Base-by-base conservation (phyloP, 2,888 invertebrate genomes). In the Camponotus fellah region DNA sequence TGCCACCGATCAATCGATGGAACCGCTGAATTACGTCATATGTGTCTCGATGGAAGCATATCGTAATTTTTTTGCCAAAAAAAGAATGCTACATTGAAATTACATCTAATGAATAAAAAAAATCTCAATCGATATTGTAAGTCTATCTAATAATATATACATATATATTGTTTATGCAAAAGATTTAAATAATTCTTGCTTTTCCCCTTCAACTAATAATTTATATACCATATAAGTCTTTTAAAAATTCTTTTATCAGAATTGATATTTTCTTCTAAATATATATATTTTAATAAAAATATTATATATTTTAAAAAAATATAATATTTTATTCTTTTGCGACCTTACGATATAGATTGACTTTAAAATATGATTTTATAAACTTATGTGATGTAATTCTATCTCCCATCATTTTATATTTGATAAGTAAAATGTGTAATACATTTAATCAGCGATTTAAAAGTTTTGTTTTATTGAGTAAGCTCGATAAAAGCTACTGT, bases 361-460 rank as follows among this genome's bases (percentile, higher is more conserved):
- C 10, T 76, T 76, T 26, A 3, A 49, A 64, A 12, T 74, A 17
- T 34, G 43, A 17, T 65, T 64, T 32, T 2, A 60, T 60, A 60
- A 26, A 26, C 26, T 26, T 6, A 53, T 46, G 14, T 14, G 43
- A 46, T 12, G 14, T 46, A 46, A 46, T 53, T n/a, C 14, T 32
- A 49, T 34, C 5, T 74, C 14, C 5, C 65, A 37, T 26, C 3
- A 43, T 43, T 34, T 21, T 12, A 3, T 66, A 17, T 76, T 53
- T 12, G 37, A 40, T 65, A 65, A 76, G 40, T 60, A 49, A 49
- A 53, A 49, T 0, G 17, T 76, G 21, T 64, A 26, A 26, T 26
- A 21, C 6, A 37, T 14, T n/a, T 9, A 12, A 10, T 76, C 26
- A 68, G 58, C 1, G 8, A n/a, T 6, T 53, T 8, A 53, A 53